Base-by-base conservation (phyloP, 1,140 invertebrate species). In the Subanguina moxae region DNA sequence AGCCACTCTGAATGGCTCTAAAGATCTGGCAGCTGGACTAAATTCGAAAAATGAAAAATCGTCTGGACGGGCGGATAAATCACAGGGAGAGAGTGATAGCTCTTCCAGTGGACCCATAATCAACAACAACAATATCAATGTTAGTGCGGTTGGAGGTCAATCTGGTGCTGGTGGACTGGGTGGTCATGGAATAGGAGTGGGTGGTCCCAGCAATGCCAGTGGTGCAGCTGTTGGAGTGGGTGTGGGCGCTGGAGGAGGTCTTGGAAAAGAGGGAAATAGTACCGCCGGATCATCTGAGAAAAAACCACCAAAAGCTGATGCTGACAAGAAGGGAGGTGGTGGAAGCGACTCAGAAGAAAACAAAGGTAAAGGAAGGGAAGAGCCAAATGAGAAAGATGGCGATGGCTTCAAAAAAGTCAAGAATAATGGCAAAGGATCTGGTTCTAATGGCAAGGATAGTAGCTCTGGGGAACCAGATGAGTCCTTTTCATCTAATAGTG, bases 61-160 rank as follows among this genome's bases (percentile, higher is more conserved):
- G n/a, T 5, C 23, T 25, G 48, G 48, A 52, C 3, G 15, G 1
- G 19, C 58, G 17, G 19, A 28, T n/a, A 61, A 21, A 30, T 72
- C 70, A 58, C 73, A 73, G 21, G 62, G 17, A 27, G 67, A 15
- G 11, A 25, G 23, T 58, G 42, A 38, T 38, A 11, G 32, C n/a
- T 38, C 32, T 9, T 8, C 30, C 62, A 7, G 42, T 23, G 21
- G 28, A 11, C 30, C 25, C 42, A 57, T 64, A 19, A 78, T 80
- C 38, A 70, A 65, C 11, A 74, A 13, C 15, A 76, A 67, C 64
- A 74, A 75, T 48, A 38, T 77, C 27, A 72, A 75, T 61, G 48
- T 77, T 28, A 67, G 45, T 58, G 75, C 69, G 9, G 56, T 38
- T 27, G 76, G 71, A 19, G 70, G 68, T 13, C 57, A 58, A 38